Evolutionary conservation across 1,140 invertebrate genomes (phyloP).

Genomic region (Mercenaria mercenaria): DNA sequence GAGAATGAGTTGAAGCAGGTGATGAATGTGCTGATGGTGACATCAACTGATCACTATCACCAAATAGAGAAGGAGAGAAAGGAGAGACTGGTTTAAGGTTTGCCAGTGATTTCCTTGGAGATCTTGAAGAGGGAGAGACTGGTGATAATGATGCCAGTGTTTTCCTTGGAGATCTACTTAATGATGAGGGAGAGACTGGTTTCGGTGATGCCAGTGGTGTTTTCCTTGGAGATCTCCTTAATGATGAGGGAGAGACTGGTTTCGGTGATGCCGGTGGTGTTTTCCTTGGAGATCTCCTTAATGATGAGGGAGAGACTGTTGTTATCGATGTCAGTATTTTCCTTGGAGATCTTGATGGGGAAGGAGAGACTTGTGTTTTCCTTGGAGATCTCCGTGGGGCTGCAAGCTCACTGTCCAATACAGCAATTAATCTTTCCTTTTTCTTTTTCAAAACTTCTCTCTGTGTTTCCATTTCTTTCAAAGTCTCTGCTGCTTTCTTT

Average conservation of each 20-base stretch:
- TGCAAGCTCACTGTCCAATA: slow-evolving; percentile 31
- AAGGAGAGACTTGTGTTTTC: slow-evolving; percentile 16
- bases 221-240: background rate
- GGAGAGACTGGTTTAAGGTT: slow-evolving; percentile 29
- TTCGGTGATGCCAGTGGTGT: background rate
- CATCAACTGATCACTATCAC: slow-evolving; percentile 30
- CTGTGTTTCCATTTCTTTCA: slow-evolving; percentile 34
- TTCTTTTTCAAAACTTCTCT: slow-evolving; percentile 48
- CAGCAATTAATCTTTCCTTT: slow-evolving; percentile 51
- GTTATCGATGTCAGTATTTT: background rate
- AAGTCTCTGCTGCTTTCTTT: slow-evolving; percentile 45
- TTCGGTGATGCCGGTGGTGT: background rate
- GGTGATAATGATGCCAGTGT: background rate
- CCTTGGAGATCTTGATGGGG: slow-evolving; percentile 42
- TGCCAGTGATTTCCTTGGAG: background rate
- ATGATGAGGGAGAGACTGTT: slow-evolving; percentile 5
- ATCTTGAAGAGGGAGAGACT: background rate
- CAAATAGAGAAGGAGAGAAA: slow-evolving; percentile 35
- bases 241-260: background rate
- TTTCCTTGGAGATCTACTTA: slow-evolving; percentile 25
- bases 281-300: slow-evolving; percentile 27
- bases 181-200: slow-evolving; percentile 25
- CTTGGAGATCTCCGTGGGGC: slow-evolving; percentile 23
- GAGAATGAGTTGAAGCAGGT: slow-evolving; percentile 38
- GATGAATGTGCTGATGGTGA: slow-evolving; percentile 37